Percentiles rank a stretch among this genome's conserved stretches.
These are phyloP conservation scores for Anhinga rufa DNA, from an alignment of 2,113 vertebrate species.

Conservation along the genomic window DNA sequence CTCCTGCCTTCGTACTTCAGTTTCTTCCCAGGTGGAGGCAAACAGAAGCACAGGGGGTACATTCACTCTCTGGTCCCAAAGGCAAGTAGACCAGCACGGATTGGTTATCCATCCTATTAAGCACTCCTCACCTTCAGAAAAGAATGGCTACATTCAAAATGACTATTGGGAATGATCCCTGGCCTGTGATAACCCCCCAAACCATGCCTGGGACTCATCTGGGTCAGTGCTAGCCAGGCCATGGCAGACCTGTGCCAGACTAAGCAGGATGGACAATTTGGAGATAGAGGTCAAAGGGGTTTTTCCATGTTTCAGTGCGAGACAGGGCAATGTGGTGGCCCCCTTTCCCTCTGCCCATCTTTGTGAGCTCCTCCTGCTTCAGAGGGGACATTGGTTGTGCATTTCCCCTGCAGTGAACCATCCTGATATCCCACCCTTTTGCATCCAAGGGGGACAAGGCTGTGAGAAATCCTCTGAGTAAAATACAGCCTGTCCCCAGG, in stretches of 20 bases:
- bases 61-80: not conserved
- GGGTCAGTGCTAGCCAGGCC: not conserved
- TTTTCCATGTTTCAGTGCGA: not conserved
- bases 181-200: not conserved
- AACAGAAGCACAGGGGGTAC: not conserved
- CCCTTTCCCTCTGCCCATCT: not conserved
- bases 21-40: not conserved
- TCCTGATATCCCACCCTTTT: not conserved
- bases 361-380: not conserved
- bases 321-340: rapidly evolving
- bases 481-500: not conserved
- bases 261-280: not conserved
- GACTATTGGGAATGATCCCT: not conserved
- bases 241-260: not conserved
- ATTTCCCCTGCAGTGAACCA: not conserved
- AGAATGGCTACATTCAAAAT: not conserved
- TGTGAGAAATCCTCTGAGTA: not conserved
- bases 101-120: not conserved
- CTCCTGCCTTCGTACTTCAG: not conserved
- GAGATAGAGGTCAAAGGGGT: not conserved
- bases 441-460: not conserved
- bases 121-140: not conserved
- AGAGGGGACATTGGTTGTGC: rapidly evolving
- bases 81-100: not conserved
- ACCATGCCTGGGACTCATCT: not conserved